These are phyloP conservation scores for Manis crassicaudata DNA, from an alignment of 2,797 vertebrate species.

Conservation along the genomic window DNA sequence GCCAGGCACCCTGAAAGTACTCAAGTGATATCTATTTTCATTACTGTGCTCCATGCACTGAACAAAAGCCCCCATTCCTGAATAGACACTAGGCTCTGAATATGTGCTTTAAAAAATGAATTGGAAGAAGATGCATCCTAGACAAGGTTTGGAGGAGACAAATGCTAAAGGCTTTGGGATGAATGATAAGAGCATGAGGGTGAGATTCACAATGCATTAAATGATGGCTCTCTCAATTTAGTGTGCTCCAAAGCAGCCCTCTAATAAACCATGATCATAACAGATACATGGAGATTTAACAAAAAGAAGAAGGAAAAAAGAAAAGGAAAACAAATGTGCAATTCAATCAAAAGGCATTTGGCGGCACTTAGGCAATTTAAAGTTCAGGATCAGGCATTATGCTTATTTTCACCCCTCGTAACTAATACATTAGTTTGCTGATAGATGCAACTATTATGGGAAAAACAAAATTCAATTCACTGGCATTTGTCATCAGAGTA, in stretches of 20 bases:
- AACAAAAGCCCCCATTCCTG: not conserved
- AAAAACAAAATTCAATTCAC: constrained; percentile 70
- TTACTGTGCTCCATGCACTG: not conserved
- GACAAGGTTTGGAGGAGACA: not conserved
- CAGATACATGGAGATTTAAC: constrained; percentile 60
- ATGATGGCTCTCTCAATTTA: not conserved
- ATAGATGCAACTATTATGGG: constrained; percentile 45
- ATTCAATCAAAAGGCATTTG: constrained; percentile 41
- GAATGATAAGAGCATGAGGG: not conserved
- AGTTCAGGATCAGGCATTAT: constrained; percentile 57
- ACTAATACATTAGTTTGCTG: constrained; percentile 52
- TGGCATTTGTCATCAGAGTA: constrained; percentile 65
- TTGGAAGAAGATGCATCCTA: not conserved
- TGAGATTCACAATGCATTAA: not conserved
- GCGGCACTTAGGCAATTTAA: constrained; percentile 54
- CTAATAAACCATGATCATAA: constrained; percentile 22
- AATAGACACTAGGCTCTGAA: not conserved
- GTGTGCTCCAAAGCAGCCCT: not conserved
- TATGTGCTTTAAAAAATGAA: not conserved
- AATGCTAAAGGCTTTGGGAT: not conserved
- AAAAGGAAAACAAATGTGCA: constrained; percentile 36
- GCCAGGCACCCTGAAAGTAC: not conserved
- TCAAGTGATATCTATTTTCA: not conserved
- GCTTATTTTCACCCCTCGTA: constrained; percentile 64
- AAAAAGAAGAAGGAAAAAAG: not conserved